Evolutionary conservation across 2,113 vertebrate species (phyloP).

Genomic region (Neodontobutis hainanensis): DNA sequence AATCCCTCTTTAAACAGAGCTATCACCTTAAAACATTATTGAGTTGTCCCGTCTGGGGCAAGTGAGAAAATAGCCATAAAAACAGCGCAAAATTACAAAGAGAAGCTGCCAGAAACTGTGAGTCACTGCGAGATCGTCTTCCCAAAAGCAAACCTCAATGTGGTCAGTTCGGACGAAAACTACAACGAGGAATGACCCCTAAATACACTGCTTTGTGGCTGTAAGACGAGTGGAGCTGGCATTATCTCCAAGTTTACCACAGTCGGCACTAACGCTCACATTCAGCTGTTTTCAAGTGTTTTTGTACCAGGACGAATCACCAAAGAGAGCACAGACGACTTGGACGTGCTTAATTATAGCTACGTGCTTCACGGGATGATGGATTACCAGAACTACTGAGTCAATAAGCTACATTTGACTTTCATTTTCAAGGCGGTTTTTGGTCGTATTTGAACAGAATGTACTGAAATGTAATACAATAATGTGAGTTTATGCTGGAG

Average conservation of each 20-base stretch:
- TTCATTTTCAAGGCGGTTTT: slow-evolving; percentile 19
- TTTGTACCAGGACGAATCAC: slow-evolving; percentile 25
- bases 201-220: not conserved
- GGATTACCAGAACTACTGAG: slow-evolving; percentile 46
- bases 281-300: slow-evolving; percentile 48
- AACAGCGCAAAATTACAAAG: not conserved
- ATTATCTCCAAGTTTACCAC: slow-evolving; percentile 53
- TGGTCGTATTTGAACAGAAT: slow-evolving; percentile 9
- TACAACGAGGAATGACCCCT: not conserved
- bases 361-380: slow-evolving; percentile 48
- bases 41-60: not conserved
- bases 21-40: not conserved
- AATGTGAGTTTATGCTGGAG: slow-evolving; percentile 17
- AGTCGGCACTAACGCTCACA: slow-evolving; percentile 58
- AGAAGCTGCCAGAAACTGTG: not conserved
- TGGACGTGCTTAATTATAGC: slow-evolving; percentile 47
- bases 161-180: not conserved
- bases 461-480: slow-evolving; percentile 6
- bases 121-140: not conserved
- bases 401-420: slow-evolving; percentile 15
- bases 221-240: not conserved
- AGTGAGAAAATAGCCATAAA: not conserved
- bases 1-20: no score
- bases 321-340: slow-evolving; percentile 22
- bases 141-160: not conserved